phyloP scores from a whole-genome alignment of 2,797 vertebrate species.

The Antennarius maculatus region DNA sequence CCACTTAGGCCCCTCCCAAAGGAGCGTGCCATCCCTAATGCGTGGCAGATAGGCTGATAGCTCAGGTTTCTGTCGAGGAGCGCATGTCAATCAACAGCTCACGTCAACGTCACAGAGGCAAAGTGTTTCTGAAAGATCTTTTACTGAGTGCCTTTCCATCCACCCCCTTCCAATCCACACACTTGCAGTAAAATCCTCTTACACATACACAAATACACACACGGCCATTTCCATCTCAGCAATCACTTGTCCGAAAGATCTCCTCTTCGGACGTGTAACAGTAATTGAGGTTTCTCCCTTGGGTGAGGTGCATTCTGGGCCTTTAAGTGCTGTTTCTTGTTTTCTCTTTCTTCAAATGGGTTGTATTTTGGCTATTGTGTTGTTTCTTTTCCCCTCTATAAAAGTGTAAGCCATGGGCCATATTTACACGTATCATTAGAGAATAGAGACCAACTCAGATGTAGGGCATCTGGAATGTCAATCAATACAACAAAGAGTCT shows the following conservation, averaged over 20 bases:
- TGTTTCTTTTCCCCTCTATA: conserved; percentile 77
- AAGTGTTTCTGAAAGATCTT: conserved; percentile 93
- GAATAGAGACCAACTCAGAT: conserved; percentile 64
- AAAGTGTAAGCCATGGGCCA: conserved; percentile 72
- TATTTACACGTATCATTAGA: conserved; percentile 82
- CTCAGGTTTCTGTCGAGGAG: conserved; percentile 84
- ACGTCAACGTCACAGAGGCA: conserved; percentile 85
- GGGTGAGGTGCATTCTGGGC: conserved; percentile 86
- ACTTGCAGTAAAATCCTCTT: conserved; percentile 49
- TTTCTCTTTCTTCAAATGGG: conserved; percentile 85
- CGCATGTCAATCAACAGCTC: conserved; percentile 83
- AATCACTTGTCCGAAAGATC: conserved; percentile 84
- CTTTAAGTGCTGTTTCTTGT: conserved; percentile 92
- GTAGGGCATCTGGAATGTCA: conserved; percentile 71
- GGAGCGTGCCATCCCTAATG: conserved; percentile 82
- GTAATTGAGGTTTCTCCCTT: conserved; percentile 87
- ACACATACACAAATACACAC: conserved; percentile 40
- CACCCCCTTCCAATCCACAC: conserved; percentile 56
- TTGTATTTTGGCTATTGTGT: conserved; percentile 86
- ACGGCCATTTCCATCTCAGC: conserved; percentile 76
- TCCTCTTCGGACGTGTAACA: conserved; percentile 85
- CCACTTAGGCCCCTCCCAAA: conserved; percentile 81
- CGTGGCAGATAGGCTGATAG: conserved; percentile 77
- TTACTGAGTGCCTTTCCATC: conserved; percentile 84
- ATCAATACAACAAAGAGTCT: conserved; percentile 76